A percentile compares a stretch with the other conserved stretches of the same genome.
These are phyloP conservation scores for Carassius auratus DNA, from an alignment of 2,113 vertebrate species.

Conservation along the genomic window DNA sequence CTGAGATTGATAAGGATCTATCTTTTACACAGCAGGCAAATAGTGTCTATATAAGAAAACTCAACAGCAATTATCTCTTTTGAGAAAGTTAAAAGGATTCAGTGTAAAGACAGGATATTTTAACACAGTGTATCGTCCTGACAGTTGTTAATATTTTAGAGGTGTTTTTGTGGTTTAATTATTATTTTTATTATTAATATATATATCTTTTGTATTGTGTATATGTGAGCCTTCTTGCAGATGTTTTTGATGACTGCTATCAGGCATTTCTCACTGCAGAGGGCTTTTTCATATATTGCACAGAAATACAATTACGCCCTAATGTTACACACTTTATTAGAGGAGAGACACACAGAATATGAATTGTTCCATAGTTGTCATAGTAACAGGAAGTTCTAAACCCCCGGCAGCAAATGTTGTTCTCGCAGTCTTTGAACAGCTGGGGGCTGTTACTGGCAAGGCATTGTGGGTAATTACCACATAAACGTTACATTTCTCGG, in stretches of 20 bases:
- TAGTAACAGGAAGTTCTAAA: conserved; percentile 79
- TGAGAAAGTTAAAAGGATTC: no score
- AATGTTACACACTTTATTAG: conserved; percentile 78
- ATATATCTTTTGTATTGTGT: not conserved
- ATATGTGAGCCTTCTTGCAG: not conserved
- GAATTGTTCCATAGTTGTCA: conserved; percentile 79
- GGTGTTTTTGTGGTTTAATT: not conserved
- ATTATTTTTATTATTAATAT: not conserved
- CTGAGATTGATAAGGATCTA: not conserved
- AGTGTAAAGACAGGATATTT: no score
- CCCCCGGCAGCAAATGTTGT: conserved; percentile 79
- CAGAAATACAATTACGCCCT: conserved; percentile 74
- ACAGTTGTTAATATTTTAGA: not conserved
- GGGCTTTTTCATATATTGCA: conserved; percentile 66
- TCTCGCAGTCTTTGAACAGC: conserved; percentile 79
- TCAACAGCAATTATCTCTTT: no score
- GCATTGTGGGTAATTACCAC: conserved; percentile 77
- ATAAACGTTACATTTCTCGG: conserved; percentile 65
- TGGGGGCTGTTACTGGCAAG: conserved; percentile 74
- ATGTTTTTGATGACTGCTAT: conserved; percentile 14
- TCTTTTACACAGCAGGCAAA: not conserved
- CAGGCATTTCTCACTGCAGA: conserved; percentile 60
- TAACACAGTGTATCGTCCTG: no score
- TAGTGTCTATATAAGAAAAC: not conserved
- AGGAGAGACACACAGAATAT: conserved; percentile 70